These are phyloP conservation scores for Antedon mediterranea DNA, from an alignment of 53 echinoderm and acorn worm species.

Conservation along the genomic window DNA sequence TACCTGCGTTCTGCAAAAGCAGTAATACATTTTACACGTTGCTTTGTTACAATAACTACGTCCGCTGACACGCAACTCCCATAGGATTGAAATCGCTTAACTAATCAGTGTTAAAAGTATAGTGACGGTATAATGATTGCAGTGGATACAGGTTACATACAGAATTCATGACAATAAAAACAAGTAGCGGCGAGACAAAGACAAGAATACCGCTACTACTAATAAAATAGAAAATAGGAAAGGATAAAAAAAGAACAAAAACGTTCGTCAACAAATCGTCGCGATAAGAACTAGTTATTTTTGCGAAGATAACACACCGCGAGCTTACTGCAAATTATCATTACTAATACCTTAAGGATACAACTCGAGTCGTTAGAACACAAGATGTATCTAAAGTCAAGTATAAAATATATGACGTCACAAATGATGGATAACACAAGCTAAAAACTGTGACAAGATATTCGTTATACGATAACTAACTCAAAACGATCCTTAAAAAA, in stretches of 20 bases:
- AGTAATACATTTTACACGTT: neutral
- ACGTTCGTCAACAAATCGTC: neutral
- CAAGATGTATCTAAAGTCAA: neutral
- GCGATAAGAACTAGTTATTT: neutral
- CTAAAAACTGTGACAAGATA: neutral
- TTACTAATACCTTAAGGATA: neutral
- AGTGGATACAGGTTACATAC: too few relatives aligned
- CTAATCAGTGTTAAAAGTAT: too few relatives aligned
- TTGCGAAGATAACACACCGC: neutral
- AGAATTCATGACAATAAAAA: neutral
- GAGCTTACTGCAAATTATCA: neutral
- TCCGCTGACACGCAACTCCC: neutral
- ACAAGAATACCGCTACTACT: neutral
- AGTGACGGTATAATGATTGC: too few relatives aligned
- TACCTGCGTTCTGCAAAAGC: neutral
- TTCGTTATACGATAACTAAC: neutral
- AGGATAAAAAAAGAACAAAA: neutral
- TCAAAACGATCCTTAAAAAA: neutral
- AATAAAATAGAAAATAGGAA: neutral
- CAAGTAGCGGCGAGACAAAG: neutral
- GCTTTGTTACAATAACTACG: neutral
- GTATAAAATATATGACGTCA: neutral
- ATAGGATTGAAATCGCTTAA: neutral
- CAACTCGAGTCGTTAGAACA: neutral
- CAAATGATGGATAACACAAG: neutral